A percentile compares a stretch with the other conserved stretches of the same genome.
These are phyloP conservation scores for Channallabes apus DNA, from an alignment of 2,797 vertebrate species.

Conservation along the genomic window DNA sequence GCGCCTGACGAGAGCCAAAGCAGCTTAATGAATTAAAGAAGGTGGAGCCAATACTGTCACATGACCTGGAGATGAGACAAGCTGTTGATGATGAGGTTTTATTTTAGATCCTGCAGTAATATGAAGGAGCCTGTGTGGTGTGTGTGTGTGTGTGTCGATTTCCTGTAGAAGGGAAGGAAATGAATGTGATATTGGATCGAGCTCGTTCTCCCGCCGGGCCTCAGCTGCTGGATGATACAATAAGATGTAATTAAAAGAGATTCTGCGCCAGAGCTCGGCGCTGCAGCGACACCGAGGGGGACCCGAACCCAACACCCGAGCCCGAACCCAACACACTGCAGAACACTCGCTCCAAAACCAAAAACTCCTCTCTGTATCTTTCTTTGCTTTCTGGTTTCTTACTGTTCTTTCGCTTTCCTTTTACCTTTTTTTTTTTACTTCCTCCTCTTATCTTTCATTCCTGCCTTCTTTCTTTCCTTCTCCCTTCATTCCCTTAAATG, in stretches of 20 bases:
- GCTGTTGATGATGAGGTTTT: neutral
- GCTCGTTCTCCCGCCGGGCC: neutral
- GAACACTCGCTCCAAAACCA: neutral
- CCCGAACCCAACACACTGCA: neutral
- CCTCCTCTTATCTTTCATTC: neutral
- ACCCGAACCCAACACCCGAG: neutral
- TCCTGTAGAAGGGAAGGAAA: neutral
- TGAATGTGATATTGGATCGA: neutral
- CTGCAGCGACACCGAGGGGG: neutral
- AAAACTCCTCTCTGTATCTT: too few species aligned
- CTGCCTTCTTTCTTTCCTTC: too few species aligned
- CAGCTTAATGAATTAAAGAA: too few species aligned
- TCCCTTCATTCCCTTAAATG: neutral
- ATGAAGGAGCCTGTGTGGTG: neutral
- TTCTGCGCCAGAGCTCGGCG: neutral
- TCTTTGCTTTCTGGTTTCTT: too few species aligned
- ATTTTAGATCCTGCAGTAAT: neutral
- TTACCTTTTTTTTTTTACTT: neutral
- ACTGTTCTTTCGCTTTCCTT: too few species aligned
- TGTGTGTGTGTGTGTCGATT: neutral
- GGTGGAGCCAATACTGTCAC: neutral
- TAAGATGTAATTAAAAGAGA: slow-evolving; percentile 5
- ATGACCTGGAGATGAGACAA: neutral
- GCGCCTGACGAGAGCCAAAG: neutral
- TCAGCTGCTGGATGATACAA: neutral